A percentile compares a stretch with the other conserved stretches of the same genome.
These are phyloP conservation scores for Drosophila cardini DNA, from an alignment of 1,140 invertebrate species.

Conservation along the genomic window DNA sequence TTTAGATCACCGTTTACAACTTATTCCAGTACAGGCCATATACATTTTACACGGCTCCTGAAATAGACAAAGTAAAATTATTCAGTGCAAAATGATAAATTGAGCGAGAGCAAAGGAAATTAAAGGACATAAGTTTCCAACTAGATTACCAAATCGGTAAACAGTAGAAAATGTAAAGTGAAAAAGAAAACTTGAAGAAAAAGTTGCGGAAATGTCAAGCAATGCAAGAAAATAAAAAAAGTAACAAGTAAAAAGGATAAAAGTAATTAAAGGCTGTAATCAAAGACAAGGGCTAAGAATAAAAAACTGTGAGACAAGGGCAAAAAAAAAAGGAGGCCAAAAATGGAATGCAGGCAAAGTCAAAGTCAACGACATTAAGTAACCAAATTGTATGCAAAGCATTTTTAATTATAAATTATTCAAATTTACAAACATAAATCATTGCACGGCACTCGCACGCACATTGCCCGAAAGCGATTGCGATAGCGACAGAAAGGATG, in stretches of 20 bases:
- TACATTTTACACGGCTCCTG: not conserved
- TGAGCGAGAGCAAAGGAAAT: conserved; percentile 73
- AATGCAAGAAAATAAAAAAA: conserved; percentile 38
- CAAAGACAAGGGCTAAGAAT: conserved; percentile 16
- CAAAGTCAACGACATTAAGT: conserved; percentile 72
- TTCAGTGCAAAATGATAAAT: conserved; percentile 64
- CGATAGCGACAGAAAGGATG: conserved; percentile 21
- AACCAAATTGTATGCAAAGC: conserved; percentile 76
- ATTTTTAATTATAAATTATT: conserved; percentile 84
- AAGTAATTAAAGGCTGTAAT: conserved; percentile 74
- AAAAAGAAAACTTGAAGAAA: conserved; percentile 32
- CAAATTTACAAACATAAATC: conserved; percentile 81
- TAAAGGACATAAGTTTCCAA: conserved; percentile 76
- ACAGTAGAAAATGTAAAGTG: conserved; percentile 29
- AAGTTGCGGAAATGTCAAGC: conserved; percentile 61
- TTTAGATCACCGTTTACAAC: too few species aligned
- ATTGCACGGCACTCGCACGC: conserved; percentile 63
- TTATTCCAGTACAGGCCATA: too few species aligned
- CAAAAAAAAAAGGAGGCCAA: conserved; percentile 31
- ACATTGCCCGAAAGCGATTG: conserved; percentile 46
- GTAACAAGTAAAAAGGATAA: conserved; percentile 61
- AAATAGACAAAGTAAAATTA: not conserved
- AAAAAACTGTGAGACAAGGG: conserved; percentile 20
- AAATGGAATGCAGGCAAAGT: conserved; percentile 52
- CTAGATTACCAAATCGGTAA: conserved; percentile 63